Evolutionary conservation across 2,888 invertebrate genomes (phyloP), one percentile per base, ranked within the genome.

Genomic region (Polyommatus icarus): DNA sequence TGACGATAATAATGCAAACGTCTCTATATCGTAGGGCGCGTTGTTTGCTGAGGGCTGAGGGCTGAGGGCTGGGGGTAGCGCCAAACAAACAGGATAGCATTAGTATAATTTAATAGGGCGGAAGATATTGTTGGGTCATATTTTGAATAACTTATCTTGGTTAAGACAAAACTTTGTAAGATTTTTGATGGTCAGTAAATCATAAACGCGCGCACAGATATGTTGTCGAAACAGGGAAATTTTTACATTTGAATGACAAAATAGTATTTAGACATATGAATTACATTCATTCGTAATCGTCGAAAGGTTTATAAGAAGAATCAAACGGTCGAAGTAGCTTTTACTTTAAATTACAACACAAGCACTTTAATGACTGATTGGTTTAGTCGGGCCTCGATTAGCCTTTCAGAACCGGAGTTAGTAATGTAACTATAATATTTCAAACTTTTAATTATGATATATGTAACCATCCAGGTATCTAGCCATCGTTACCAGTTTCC

Each of bases 1-100:
- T 81, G 83, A 85, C 83, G 84, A 86, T 84, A 84, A 85, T 81
- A 87, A 88, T 86, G 87, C 87, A 86, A 88, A 88, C 88, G 80
- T 67, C 78, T 78, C 76, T 77, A 78, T 78, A 85, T 84, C 84
- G 82, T 81, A 75, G 82, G 80, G 81, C 76, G 77, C 77, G 76
- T 81, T 84, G 83, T 81, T 80, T 83, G 81, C 78, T 77, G 32
- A 73, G 72, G 72, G 77, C 40, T 29, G 29, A 20, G 59, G 8
- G 3, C 20, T 54, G 54, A 54, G 54, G 54, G 59, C 59, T 15
- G n/a, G 59, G 59, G 59, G 59, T 10, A 12, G 24, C 24, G 59
- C 54, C 18, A 18, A 15, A 20, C 24, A 32, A 67, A 67, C 67
- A 32, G 67, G 29, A 67, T 67, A 67, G 61, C 67, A 67, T 67